These are phyloP conservation scores for Pavo muticus DNA, from an alignment of 2,113 vertebrate genomes.

Conservation along the genomic window DNA sequence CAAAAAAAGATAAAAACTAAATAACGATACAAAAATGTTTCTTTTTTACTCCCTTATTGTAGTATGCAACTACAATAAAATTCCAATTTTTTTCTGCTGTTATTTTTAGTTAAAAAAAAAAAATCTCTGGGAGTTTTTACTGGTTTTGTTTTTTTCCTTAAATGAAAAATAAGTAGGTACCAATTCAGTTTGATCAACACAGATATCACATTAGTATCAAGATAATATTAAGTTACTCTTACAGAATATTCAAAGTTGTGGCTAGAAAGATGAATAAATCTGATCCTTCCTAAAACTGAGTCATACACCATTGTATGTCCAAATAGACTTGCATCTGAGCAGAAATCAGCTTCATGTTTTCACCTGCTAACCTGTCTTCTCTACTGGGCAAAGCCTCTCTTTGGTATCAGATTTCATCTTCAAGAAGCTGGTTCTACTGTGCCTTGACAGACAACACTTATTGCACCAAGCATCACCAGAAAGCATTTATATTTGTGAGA, in stretches of 20 bases:
- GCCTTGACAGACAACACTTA: not conserved
- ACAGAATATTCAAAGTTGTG: conserved; percentile 1
- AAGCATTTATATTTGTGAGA: not conserved
- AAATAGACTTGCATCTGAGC: conserved; percentile 52
- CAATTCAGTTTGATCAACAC: not conserved
- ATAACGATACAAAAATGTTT: not conserved
- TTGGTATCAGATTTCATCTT: conserved; percentile 21
- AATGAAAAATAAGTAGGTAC: not conserved
- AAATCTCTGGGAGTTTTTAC: not conserved
- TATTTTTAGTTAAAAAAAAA: not conserved
- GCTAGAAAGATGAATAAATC: not conserved
- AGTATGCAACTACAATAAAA: not conserved
- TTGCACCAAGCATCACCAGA: not conserved
- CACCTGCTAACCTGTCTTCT: conserved; percentile 18
- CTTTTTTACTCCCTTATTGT: not conserved
- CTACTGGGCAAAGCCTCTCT: not conserved
- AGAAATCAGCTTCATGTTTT: conserved; percentile 56
- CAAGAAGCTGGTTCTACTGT: not conserved
- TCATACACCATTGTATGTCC: conserved; percentile 29
- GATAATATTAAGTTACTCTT: not conserved
- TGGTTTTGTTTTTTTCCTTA: not conserved
- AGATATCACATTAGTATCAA: not conserved
- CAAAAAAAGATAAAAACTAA: not conserved
- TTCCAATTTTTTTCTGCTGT: not conserved
- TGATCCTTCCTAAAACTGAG: conserved; percentile 38